Percentiles rank a stretch among this genome's conserved stretches.
These are phyloP conservation scores for Hestina assimilis DNA, from an alignment of 1,140 invertebrate species.

Conservation along the genomic window DNA sequence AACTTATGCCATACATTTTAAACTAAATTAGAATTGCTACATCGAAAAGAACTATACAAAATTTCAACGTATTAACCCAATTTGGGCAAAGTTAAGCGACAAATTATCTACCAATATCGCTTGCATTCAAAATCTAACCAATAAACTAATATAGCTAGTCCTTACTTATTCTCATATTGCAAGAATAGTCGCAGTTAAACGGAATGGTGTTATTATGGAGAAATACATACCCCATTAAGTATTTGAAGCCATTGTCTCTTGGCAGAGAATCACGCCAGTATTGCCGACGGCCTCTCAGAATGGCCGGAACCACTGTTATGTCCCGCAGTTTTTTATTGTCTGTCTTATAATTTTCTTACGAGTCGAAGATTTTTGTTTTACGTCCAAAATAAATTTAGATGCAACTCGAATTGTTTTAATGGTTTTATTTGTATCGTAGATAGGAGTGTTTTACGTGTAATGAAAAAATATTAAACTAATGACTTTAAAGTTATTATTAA, in stretches of 20 bases:
- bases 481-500: too few relatives aligned
- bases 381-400: constrained; percentile 13
- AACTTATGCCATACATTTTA: too few relatives aligned
- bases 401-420: neutral
- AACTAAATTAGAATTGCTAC: too few relatives aligned
- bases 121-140: neutral
- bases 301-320: constrained; percentile 24
- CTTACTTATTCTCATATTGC: neutral
- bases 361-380: constrained; percentile 12
- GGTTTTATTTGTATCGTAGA: neutral
- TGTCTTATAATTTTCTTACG: constrained; percentile 27
- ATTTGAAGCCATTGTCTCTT: constrained; percentile 28
- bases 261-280: constrained; percentile 23
- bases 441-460: neutral
- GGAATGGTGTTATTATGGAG: constrained; percentile 28
- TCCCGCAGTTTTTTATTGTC: constrained; percentile 22
- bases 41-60: too few relatives aligned
- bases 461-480: too few relatives aligned
- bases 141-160: neutral
- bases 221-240: constrained; percentile 23
- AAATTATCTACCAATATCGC: neutral
- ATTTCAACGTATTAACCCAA: too few relatives aligned
- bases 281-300: constrained; percentile 28
- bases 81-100: constrained; percentile 1
- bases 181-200: constrained; percentile 26